These are phyloP conservation scores for Sebastes melanostomus DNA, from an alignment of 2,797 vertebrate species.

Conservation along the genomic window DNA sequence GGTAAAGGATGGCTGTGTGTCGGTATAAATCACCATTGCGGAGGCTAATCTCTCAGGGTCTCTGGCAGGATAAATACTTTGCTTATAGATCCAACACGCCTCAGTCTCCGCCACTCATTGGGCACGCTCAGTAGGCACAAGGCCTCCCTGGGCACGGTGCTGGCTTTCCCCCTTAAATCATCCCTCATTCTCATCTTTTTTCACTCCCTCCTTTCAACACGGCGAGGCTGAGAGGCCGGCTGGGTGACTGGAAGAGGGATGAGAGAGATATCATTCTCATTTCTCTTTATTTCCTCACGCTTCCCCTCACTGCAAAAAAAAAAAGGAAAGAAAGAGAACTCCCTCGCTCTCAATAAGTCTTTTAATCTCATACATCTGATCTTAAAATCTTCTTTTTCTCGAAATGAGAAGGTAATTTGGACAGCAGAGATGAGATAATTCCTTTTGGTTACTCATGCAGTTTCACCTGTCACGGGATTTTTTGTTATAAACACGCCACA, in stretches of 20 bases:
- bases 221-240: slow-evolving; percentile 59
- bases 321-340: slow-evolving; percentile 1
- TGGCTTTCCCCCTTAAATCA: slow-evolving; percentile 74
- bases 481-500: slow-evolving; percentile 21
- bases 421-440: slow-evolving; percentile 33
- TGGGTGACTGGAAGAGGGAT: slow-evolving; percentile 65
- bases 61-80: slow-evolving; percentile 84
- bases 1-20: slow-evolving; percentile 88
- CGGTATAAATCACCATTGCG: slow-evolving; percentile 91
- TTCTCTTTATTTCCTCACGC: slow-evolving; percentile 65
- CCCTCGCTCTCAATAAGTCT: slow-evolving; percentile 24
- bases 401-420: slow-evolving; percentile 39
- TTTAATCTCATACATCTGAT: slow-evolving; percentile 56
- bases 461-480: slow-evolving; percentile 41
- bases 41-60: slow-evolving; percentile 89
- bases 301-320: slow-evolving; percentile 21
- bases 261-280: slow-evolving; percentile 67
- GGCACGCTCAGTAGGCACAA: slow-evolving; percentile 81
- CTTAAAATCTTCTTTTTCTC: slow-evolving; percentile 37
- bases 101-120: slow-evolving; percentile 77
- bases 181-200: slow-evolving; percentile 78
- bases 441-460: slow-evolving; percentile 32
- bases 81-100: slow-evolving; percentile 83
- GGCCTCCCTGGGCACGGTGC: slow-evolving; percentile 74
- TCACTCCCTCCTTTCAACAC: slow-evolving; percentile 67